Conservation (phyloP, 2,888 invertebrate species). For the Cataglyphis rosenhaueri region DNA sequence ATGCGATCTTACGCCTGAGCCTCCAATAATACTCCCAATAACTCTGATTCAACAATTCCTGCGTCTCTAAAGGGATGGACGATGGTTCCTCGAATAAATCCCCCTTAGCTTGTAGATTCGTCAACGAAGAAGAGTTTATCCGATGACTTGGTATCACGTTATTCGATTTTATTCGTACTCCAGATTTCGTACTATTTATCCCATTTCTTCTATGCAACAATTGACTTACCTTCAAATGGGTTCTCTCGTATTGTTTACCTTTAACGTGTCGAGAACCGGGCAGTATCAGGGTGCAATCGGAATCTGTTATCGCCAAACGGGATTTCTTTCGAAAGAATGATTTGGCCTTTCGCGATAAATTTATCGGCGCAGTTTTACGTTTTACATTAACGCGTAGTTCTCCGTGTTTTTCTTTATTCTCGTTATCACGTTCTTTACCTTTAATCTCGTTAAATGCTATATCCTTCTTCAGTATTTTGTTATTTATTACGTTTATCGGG, state of each 20-base stretch:
- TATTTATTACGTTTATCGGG: neutral
- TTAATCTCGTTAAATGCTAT: neutral
- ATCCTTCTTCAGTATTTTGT: constrained; percentile 36
- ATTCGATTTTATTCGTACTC: neutral
- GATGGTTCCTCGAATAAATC: constrained; percentile 61
- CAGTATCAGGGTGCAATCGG: constrained; percentile 64
- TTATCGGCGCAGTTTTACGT: constrained; percentile 44
- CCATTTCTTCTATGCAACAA: neutral
- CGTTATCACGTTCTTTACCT: constrained; percentile 40
- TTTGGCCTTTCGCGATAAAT: constrained; percentile 65
- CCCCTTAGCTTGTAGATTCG: constrained; percentile 39
- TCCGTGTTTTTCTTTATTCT: neutral
- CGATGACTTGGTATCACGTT: neutral
- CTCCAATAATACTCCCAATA: constrained; percentile 81
- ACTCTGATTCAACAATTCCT: constrained; percentile 77
- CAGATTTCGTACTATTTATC: neutral
- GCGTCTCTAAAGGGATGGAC: constrained; percentile 77
- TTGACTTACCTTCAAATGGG: neutral
- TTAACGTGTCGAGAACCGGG: constrained; percentile 60
- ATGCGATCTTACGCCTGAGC: constrained; percentile 66
- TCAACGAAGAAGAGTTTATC: neutral
- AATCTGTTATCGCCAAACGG: constrained; percentile 62
- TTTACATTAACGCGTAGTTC: neutral
- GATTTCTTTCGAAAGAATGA: constrained; percentile 68
- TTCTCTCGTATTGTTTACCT: constrained; percentile 51